Base-by-base conservation (phyloP, 2,888 invertebrate genomes). In the Lacanobia wlatinum region DNA sequence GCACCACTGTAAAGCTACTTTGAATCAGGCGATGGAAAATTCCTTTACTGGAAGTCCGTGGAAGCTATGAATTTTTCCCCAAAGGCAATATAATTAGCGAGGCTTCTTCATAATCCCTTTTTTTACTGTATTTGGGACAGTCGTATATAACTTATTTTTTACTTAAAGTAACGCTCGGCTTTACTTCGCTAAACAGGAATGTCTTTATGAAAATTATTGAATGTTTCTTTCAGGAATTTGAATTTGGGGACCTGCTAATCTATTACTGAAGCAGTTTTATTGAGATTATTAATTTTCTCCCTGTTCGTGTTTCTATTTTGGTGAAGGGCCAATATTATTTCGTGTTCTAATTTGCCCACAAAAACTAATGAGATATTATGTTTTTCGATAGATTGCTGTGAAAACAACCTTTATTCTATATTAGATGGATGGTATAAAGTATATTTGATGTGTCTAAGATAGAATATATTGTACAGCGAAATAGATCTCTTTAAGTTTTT, bases 1-100 rank as follows among this genome's bases (percentile, higher is more conserved):
- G 91, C 90, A 82, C 84, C 90, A 90, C 88, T 88, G 89, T 90
- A 91, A 92, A 94, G 90, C 92, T 93, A 90, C 91, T 91, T 90
- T 91, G 90, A 91, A 92, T 92, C 90, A 88, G 89, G 88, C 91
- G 87, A 90, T 90, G 89, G 88, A 86, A 89, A 91, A 92, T 89
- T 90, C 89, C 89, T 90, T 87, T 84, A 76, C 78, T 78, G 69
- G 81, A 77, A 79, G 60, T 87, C 83, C 73, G 79, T 78, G 70
- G 80, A 75, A 78, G 61, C 69, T 75, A 84, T 68, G 78, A 80
- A 80, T 87, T 85, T 85, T 86, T 78, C 74, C 73, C 67, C 73
- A 61, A 80, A 81, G 71, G 71, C 73, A 75, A 72, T 73, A 76
- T 75, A 77, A 84, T 84, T 83, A 83, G 75, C 63, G 67, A 72